Conservation (phyloP, 2,113 vertebrate genomes). For the Pygoscelis antarcticus region DNA sequence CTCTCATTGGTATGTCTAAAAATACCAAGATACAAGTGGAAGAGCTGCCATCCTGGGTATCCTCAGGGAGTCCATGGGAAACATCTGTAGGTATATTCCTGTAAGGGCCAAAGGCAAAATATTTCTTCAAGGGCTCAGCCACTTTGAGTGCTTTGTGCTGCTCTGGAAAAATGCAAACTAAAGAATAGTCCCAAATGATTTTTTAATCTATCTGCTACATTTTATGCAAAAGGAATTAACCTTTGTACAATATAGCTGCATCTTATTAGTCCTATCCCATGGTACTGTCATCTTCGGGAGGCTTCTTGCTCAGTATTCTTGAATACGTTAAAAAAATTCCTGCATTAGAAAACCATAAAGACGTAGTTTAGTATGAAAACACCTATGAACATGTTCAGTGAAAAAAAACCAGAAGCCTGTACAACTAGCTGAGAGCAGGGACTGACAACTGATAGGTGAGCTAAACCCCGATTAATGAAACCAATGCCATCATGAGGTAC, state of each 20-base stretch:
- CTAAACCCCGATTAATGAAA: background rate
- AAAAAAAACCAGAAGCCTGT: background rate
- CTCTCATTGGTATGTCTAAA: background rate
- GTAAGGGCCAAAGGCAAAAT: background rate
- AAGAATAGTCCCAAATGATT: too few species aligned
- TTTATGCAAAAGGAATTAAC: background rate
- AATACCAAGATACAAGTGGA: background rate
- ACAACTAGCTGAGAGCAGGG: too few species aligned
- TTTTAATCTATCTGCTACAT: background rate
- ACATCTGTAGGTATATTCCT: background rate
- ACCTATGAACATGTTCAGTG: background rate
- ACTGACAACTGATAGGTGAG: background rate
- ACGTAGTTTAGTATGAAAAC: background rate
- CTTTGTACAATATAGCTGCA: background rate
- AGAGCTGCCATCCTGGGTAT: background rate
- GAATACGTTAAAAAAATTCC: background rate
- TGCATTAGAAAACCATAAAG: background rate
- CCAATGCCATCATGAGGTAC: accelerated
- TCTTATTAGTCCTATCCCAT: background rate
- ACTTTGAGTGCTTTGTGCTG: background rate
- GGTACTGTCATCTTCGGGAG: background rate
- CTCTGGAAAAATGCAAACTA: background rate
- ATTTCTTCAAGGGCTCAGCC: background rate
- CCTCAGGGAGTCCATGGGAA: background rate
- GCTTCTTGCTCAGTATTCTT: background rate